Percentiles rank a stretch among this genome's conserved stretches.
phyloP scores from a whole-genome alignment of 2,797 vertebrate species.

The Botia almorhae region DNA sequence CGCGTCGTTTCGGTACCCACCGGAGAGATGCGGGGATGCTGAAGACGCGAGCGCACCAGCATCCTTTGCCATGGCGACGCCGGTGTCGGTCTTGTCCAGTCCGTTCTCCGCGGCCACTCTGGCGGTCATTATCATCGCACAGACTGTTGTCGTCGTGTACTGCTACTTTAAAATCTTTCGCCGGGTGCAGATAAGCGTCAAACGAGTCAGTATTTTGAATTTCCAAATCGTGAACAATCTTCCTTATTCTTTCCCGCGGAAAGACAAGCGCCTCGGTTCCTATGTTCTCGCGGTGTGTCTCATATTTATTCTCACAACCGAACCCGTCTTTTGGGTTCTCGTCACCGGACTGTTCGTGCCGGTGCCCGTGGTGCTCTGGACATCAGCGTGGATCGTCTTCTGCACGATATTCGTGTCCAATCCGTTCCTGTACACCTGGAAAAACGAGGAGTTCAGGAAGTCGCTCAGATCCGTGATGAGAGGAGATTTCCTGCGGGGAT shows the following conservation, averaged over 20 bases:
- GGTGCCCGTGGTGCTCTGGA: slow-evolving; percentile 76
- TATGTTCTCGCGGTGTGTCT: slow-evolving; percentile 84
- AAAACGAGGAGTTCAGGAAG: slow-evolving; percentile 86
- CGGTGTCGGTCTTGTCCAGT: slow-evolving; percentile 55
- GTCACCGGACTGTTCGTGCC: slow-evolving; percentile 76
- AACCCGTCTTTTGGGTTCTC: slow-evolving; percentile 83
- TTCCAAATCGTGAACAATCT: slow-evolving; percentile 86
- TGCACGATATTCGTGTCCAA: slow-evolving; percentile 83
- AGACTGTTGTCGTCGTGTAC: slow-evolving; percentile 81
- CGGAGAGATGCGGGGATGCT: slow-evolving; percentile 49
- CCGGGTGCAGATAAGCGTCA: slow-evolving; percentile 83
- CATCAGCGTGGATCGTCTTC: slow-evolving; percentile 83
- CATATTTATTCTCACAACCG: slow-evolving; percentile 82
- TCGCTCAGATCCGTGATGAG: slow-evolving; percentile 79
- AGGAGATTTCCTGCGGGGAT: slow-evolving; percentile 62
- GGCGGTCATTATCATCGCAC: slow-evolving; percentile 78
- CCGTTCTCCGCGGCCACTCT: slow-evolving; percentile 72
- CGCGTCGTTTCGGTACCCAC: slow-evolving; percentile 63
- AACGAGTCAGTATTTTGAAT: slow-evolving; percentile 86
- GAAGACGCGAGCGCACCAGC: slow-evolving; percentile 4
- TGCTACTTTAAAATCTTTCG: slow-evolving; percentile 87
- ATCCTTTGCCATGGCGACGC: slow-evolving; percentile 31
- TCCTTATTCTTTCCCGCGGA: slow-evolving; percentile 75
- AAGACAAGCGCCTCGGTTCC: slow-evolving; percentile 80
- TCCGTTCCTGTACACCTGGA: slow-evolving; percentile 87